Evolutionary conservation across 2,113 vertebrate genomes (phyloP).

Genomic region (Rhadina sibilatrix): DNA sequence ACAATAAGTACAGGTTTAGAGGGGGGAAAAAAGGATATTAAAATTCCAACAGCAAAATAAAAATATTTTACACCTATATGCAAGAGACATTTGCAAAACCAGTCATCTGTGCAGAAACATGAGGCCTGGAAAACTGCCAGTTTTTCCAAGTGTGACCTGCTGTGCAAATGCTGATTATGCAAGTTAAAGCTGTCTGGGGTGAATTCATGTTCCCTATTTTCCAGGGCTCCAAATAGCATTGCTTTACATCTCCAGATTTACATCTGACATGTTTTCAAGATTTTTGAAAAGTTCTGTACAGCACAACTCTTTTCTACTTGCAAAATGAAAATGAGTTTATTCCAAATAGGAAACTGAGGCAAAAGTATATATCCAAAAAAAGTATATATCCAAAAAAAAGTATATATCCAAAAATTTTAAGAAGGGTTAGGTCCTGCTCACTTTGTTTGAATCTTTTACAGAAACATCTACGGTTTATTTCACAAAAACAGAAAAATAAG

Average conservation of each 20-base stretch:
- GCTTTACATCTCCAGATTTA: background rate
- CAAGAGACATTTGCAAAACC: background rate
- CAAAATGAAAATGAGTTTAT: background rate
- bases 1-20: background rate
- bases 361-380: background rate
- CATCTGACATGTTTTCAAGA: background rate
- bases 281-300: background rate
- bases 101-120: slow-evolving; percentile 7
- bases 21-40: background rate
- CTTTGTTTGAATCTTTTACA: background rate
- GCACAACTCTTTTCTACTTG: background rate
- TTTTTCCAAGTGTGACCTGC: slow-evolving; percentile 49
- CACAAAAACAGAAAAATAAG: background rate
- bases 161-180: slow-evolving; percentile 48
- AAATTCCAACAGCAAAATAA: background rate
- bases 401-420: background rate
- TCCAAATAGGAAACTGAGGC: background rate
- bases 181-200: slow-evolving; percentile 42
- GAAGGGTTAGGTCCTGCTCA: background rate
- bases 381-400: too few relatives aligned
- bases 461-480: background rate
- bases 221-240: background rate
- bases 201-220: slow-evolving; percentile 27
- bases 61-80: background rate
- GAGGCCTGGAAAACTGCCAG: slow-evolving; percentile 23